A percentile compares a stretch with the other conserved stretches of the same genome.
These are phyloP conservation scores for Grammomys dolichurus DNA, from an alignment of 2,113 vertebrate species.

Conservation along the genomic window DNA sequence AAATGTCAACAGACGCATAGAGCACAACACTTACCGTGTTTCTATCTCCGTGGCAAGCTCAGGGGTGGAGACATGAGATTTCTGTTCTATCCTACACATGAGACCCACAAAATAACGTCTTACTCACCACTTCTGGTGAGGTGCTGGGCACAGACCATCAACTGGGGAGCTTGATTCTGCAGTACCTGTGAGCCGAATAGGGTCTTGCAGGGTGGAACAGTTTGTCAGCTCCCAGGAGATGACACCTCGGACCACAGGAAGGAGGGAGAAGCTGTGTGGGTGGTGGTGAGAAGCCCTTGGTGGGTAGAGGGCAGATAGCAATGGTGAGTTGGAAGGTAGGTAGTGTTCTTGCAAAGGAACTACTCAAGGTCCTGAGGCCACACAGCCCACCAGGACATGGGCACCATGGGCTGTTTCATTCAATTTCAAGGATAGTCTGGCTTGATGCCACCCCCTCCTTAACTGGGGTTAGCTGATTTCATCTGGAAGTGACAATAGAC, in stretches of 20 bases:
- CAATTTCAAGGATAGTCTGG: not conserved
- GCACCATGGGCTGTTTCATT: not conserved
- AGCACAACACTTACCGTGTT: not conserved
- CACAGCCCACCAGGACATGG: not conserved
- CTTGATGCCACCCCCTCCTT: not conserved
- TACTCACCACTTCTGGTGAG: not conserved
- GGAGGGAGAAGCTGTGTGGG: not conserved
- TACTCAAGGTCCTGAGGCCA: not conserved
- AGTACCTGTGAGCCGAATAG: not conserved
- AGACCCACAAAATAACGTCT: not conserved
- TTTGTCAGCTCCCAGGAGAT: not conserved
- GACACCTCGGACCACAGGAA: not conserved
- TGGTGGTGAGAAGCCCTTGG: not conserved
- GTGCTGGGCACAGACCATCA: not conserved
- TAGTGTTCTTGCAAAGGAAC: not conserved
- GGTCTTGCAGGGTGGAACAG: not conserved
- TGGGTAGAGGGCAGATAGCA: not conserved
- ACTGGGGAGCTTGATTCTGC: not conserved
- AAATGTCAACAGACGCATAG: not conserved
- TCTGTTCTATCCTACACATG: not conserved
- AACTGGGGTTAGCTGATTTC: not conserved
- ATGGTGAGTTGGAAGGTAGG: not conserved
- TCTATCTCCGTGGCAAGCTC: not conserved
- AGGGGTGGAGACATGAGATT: not conserved
- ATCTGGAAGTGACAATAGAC: not conserved